Conservation (phyloP, 2,797 vertebrate genomes). For the Bufotes viridis region DNA sequence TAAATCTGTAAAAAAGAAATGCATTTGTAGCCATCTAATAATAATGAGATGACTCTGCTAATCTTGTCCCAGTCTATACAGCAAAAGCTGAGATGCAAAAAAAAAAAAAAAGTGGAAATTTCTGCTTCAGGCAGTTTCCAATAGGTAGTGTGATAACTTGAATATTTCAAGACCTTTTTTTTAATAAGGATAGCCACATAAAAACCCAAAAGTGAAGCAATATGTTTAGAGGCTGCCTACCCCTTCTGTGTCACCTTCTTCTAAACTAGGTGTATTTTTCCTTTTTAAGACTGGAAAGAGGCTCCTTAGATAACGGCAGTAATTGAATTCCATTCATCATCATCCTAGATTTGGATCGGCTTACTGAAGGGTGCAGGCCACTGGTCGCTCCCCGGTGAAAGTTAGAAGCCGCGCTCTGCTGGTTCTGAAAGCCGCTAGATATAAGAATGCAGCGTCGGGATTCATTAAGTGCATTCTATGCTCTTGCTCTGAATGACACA, state of each 20-base stretch:
- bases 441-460: neutral
- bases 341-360: conserved; percentile 40
- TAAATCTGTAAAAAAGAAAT: too few relatives aligned
- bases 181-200: neutral
- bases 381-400: neutral
- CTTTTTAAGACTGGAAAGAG: neutral
- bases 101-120: neutral
- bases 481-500: conserved; percentile 19
- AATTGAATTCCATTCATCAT: conserved; percentile 51
- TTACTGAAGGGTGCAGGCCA: conserved; percentile 6
- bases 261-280: neutral
- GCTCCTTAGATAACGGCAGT: conserved; percentile 3
- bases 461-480: conserved; percentile 20
- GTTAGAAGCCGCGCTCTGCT: conserved; percentile 19
- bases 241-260: neutral
- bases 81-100: neutral
- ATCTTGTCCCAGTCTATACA: neutral
- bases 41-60: neutral
- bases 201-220: neutral
- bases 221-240: neutral
- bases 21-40: too few relatives aligned
- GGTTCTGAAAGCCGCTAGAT: conserved; percentile 2
- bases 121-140: neutral
- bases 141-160: neutral
- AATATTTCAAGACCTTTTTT: neutral